These are phyloP conservation scores for Montipora capitata DNA, from an alignment of 92 coral and sea anemone genomes.

Conservation along the genomic window DNA sequence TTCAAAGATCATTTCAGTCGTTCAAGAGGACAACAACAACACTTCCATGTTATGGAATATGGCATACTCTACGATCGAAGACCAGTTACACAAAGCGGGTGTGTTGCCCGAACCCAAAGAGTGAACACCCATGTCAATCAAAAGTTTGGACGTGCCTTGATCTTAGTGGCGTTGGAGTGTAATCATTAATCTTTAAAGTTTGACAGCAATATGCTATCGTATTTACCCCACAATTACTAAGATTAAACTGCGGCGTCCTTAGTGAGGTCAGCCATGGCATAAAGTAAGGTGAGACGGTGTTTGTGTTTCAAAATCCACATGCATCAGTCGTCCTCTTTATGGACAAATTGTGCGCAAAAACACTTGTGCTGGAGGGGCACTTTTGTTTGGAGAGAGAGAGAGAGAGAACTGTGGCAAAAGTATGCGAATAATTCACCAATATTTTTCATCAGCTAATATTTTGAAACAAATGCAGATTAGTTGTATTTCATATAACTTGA, in stretches of 20 bases:
- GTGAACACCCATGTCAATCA: constrained; percentile 50
- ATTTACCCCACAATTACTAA: constrained; percentile 89
- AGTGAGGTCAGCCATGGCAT: constrained; percentile 38
- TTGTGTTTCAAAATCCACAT: constrained; percentile 27
- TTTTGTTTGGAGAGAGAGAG: not conserved
- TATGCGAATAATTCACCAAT: not conserved
- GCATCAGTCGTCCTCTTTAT: not conserved
- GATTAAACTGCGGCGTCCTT: constrained; percentile 71
- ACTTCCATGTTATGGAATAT: not conserved
- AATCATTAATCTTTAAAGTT: constrained; percentile 84
- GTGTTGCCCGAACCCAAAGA: not conserved
- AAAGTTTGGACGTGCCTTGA: constrained; percentile 42
- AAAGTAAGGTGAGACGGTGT: constrained; percentile 35
- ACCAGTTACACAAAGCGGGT: constrained; percentile 2
- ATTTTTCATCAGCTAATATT: not conserved
- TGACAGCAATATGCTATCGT: constrained; percentile 90
- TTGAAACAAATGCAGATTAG: constrained; percentile 19
- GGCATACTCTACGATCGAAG: not conserved
- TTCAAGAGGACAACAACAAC: not conserved
- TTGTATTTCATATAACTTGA: not conserved
- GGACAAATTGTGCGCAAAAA: not conserved
- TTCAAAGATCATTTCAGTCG: not conserved
- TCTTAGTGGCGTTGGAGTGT: constrained; percentile 58
- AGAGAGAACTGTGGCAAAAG: not conserved
- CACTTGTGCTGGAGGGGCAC: not conserved